These are phyloP conservation scores for Acropora yongei DNA, from an alignment of 64 coral and sea anemone species.

Conservation along the genomic window DNA sequence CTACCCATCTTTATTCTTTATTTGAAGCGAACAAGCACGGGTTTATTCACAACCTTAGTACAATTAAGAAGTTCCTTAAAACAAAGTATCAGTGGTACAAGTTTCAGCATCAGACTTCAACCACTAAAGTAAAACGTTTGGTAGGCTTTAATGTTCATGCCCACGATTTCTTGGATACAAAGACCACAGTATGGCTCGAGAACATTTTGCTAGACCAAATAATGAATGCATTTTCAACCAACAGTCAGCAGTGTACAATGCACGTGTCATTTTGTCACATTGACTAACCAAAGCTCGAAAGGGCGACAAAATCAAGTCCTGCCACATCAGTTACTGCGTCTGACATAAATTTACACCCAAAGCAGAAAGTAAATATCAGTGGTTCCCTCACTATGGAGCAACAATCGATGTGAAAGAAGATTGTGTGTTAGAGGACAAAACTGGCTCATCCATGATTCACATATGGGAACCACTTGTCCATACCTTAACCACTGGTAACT, in stretches of 20 bases:
- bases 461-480: conserved; percentile 50
- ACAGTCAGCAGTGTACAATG: conserved; percentile 20
- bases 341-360: conserved; percentile 38
- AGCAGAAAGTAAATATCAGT: conserved; percentile 47
- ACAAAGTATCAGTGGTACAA: conserved; percentile 65
- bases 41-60: conserved; percentile 47
- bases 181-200: conserved; percentile 44
- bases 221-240: conserved; percentile 48
- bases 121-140: conserved; percentile 64
- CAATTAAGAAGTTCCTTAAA: conserved; percentile 39
- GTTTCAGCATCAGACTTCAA: conserved; percentile 59
- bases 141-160: conserved; percentile 66
- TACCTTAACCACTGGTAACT: conserved; percentile 18
- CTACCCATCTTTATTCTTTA: conserved; percentile 13
- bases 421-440: conserved; percentile 45
- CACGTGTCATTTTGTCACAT: conserved; percentile 45
- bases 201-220: conserved; percentile 26
- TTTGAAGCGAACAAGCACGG: conserved; percentile 31
- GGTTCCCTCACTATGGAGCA: conserved; percentile 2
- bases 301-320: background rate
- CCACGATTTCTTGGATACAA: conserved; percentile 65
- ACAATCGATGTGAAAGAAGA: conserved; percentile 43
- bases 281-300: conserved; percentile 53
- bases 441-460: conserved; percentile 41
- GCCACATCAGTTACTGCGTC: conserved; percentile 29